phyloP scores from a whole-genome alignment of 2,888 invertebrate genomes.

The Keiferia lycopersicella region DNA sequence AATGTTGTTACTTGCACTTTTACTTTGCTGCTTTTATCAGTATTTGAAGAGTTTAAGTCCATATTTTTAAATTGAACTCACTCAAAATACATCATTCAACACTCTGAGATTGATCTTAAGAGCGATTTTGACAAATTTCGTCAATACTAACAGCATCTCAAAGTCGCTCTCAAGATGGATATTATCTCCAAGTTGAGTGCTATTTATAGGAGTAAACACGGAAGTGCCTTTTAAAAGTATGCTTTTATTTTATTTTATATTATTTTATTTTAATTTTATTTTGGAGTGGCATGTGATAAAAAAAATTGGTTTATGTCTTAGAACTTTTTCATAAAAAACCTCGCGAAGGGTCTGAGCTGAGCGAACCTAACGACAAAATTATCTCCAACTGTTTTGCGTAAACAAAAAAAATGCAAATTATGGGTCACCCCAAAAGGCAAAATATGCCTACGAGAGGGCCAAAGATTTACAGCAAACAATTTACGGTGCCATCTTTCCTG shows the following conservation, averaged over 20 bases:
- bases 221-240: too few relatives aligned
- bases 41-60: neutral
- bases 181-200: too few relatives aligned
- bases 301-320: too few relatives aligned
- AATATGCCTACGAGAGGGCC: neutral
- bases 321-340: neutral
- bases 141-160: too few relatives aligned
- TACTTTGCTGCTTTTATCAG: slow-evolving; percentile 1
- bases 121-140: too few relatives aligned
- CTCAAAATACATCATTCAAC: too few relatives aligned
- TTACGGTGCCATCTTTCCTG: neutral
- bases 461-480: slow-evolving; percentile 6
- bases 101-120: too few relatives aligned
- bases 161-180: too few relatives aligned
- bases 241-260: too few relatives aligned
- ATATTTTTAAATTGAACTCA: too few relatives aligned
- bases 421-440: neutral
- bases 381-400: neutral
- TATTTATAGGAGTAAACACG: too few relatives aligned
- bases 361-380: slow-evolving; percentile 2
- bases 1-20: neutral
- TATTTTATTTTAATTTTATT: too few relatives aligned
- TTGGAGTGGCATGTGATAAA: neutral
- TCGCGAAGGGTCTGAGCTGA: neutral
- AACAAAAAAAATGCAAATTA: slow-evolving; percentile 11